These are phyloP conservation scores for Saccostrea glomerata DNA, from an alignment of 1,140 invertebrate genomes.

Conservation along the genomic window DNA sequence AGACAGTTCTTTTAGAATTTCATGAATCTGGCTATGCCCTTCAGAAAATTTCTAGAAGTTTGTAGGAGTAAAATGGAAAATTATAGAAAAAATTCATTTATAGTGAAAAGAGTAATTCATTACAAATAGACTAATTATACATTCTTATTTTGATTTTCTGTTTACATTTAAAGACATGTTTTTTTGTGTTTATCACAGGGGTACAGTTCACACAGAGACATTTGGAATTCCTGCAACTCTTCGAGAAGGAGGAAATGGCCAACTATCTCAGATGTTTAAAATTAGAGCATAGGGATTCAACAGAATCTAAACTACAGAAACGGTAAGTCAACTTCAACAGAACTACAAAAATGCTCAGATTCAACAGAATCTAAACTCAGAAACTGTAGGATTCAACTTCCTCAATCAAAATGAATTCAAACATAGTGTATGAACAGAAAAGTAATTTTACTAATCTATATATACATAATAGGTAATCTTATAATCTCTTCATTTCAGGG, in stretches of 20 bases:
- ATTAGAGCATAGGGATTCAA: constrained; percentile 55
- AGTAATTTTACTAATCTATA: too few species aligned
- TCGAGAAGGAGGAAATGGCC: constrained; percentile 75
- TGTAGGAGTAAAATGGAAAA: too few species aligned
- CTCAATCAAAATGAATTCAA: not conserved
- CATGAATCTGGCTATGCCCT: too few species aligned
- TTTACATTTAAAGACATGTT: too few species aligned
- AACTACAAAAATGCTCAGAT: not conserved
- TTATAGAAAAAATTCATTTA: too few species aligned
- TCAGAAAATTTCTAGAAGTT: too few species aligned
- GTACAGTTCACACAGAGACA: constrained; percentile 64
- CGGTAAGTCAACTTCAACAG: not conserved
- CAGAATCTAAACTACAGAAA: constrained; percentile 31
- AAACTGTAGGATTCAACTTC: not conserved
- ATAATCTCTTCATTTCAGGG: not conserved
- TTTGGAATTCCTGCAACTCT: constrained; percentile 70
- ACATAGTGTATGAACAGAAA: too few species aligned
- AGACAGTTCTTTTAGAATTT: too few species aligned
- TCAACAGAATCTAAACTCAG: not conserved
- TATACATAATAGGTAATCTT: too few species aligned
- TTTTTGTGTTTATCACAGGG: constrained; percentile 44
- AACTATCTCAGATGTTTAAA: constrained; percentile 68
- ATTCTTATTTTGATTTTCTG: not conserved
- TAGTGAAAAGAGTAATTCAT: too few species aligned
- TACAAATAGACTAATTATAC: too few species aligned